phyloP scores from a whole-genome alignment of 2,888 invertebrate genomes.

The Drosophila heteroneura region DNA sequence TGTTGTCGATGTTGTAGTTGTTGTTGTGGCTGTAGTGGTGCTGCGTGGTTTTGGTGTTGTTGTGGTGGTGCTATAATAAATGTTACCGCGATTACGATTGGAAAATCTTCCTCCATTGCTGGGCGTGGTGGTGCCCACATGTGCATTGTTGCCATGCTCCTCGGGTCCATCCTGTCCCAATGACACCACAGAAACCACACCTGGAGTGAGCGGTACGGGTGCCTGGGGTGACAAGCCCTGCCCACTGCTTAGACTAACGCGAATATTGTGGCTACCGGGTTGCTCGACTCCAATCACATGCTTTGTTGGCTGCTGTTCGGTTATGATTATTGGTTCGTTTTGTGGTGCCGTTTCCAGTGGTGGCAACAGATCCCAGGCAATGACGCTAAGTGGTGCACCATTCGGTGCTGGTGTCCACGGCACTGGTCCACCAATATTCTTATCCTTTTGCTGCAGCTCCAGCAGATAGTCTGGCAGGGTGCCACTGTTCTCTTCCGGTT shows the following conservation, averaged over 20 bases:
- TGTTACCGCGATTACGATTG: conserved; percentile 65
- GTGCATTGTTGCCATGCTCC: conserved; percentile 71
- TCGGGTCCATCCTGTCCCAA: conserved; percentile 56
- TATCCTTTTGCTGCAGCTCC: conserved; percentile 77
- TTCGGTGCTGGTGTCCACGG: conserved; percentile 69
- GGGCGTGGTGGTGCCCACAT: conserved; percentile 60
- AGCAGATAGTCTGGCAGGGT: conserved; percentile 74
- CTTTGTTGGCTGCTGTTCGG: conserved; percentile 62
- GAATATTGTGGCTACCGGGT: conserved; percentile 64
- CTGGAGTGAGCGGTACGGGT: conserved; percentile 39
- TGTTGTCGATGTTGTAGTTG: conserved; percentile 28
- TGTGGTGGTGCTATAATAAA: conserved; percentile 65
- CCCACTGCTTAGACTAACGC: conserved; percentile 60
- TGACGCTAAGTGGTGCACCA: conserved; percentile 68
- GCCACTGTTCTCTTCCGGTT: conserved; percentile 48
- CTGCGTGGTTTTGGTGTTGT: conserved; percentile 19
- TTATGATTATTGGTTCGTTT: conserved; percentile 62
- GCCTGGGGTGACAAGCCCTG: conserved; percentile 47
- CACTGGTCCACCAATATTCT: conserved; percentile 78
- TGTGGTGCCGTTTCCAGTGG: conserved; percentile 40
- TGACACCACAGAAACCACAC: conserved; percentile 51
- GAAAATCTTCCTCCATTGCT: conserved; percentile 55
- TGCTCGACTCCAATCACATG: conserved; percentile 62
- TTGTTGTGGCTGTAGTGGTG: conserved; percentile 9
- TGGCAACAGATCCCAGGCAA: conserved; percentile 84